phyloP scores from a whole-genome alignment of 2,888 invertebrate species.

The Apamea sordens region DNA sequence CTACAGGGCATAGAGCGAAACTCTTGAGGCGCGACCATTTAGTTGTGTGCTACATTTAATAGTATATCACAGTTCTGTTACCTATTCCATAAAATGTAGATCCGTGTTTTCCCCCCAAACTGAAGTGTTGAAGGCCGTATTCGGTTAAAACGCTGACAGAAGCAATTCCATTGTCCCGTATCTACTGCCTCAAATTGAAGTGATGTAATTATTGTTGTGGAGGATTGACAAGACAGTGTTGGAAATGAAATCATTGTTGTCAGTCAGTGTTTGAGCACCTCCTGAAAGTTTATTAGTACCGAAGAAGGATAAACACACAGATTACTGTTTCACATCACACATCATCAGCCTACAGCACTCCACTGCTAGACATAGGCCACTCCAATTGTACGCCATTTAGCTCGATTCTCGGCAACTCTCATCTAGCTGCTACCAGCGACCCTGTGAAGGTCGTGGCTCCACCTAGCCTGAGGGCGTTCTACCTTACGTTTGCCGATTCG shows the following conservation, averaged over 20 bases:
- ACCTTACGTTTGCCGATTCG: too few species aligned
- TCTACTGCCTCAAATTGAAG: background rate
- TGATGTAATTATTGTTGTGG: background rate
- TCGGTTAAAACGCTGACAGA: background rate
- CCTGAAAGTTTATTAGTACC: background rate
- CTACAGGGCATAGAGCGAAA: background rate
- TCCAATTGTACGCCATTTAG: too few species aligned
- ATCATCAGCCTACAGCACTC: too few species aligned
- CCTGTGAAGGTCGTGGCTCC: too few species aligned
- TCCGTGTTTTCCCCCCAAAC: background rate
- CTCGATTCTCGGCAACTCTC: too few species aligned
- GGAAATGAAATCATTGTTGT: background rate
- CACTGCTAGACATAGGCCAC: too few species aligned
- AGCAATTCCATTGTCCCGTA: slow-evolving; percentile 12
- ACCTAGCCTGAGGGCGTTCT: background rate
- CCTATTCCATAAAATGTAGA: background rate
- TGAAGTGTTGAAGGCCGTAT: slow-evolving; percentile 15
- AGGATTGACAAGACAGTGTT: background rate
- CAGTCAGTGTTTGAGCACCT: background rate
- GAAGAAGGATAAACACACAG: background rate
- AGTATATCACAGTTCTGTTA: background rate
- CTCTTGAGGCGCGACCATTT: background rate
- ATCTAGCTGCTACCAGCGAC: too few species aligned
- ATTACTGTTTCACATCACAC: background rate
- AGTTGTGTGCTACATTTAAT: background rate